phyloP scores from a whole-genome alignment of 2,888 invertebrate species.

The Eristalinus sepulchralis region DNA sequence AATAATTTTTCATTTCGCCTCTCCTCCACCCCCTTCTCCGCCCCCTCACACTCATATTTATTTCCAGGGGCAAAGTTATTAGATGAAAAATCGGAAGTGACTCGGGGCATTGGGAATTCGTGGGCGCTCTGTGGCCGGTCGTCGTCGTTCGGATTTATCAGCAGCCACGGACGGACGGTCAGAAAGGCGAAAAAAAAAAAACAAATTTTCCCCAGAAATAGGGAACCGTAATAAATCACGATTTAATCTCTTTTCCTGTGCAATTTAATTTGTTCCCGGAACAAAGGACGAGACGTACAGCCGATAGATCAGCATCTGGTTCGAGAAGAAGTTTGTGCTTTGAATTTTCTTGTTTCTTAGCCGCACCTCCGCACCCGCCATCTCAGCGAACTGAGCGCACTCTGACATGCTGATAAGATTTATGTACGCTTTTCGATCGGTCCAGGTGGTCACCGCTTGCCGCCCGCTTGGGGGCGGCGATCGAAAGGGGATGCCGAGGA shows the following conservation, averaged over 20 bases:
- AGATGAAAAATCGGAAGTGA: constrained; percentile 63
- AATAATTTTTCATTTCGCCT: constrained; percentile 57
- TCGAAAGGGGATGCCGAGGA: background rate
- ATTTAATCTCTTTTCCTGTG: constrained; percentile 49
- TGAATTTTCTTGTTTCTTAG: background rate
- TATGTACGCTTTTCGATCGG: background rate
- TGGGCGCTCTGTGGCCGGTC: constrained; percentile 7
- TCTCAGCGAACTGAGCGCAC: background rate
- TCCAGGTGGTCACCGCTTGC: background rate
- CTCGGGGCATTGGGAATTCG: constrained; percentile 31
- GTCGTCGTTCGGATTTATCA: background rate
- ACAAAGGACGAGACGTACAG: constrained; percentile 31
- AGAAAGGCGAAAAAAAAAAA: constrained; percentile 5
- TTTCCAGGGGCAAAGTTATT: constrained; percentile 49
- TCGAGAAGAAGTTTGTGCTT: constrained; percentile 15
- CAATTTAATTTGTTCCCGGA: constrained; percentile 56
- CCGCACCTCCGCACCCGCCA: background rate
- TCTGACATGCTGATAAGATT: background rate
- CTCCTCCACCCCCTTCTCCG: background rate
- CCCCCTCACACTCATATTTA: constrained; percentile 34
- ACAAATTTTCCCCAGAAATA: constrained; percentile 47
- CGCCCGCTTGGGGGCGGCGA: background rate
- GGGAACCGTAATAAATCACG: constrained; percentile 67
- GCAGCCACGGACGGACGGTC: background rate
- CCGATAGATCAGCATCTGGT: constrained; percentile 43